These are phyloP conservation scores for Psittacula echo DNA, from an alignment of 2,797 vertebrate genomes.

Conservation along the genomic window DNA sequence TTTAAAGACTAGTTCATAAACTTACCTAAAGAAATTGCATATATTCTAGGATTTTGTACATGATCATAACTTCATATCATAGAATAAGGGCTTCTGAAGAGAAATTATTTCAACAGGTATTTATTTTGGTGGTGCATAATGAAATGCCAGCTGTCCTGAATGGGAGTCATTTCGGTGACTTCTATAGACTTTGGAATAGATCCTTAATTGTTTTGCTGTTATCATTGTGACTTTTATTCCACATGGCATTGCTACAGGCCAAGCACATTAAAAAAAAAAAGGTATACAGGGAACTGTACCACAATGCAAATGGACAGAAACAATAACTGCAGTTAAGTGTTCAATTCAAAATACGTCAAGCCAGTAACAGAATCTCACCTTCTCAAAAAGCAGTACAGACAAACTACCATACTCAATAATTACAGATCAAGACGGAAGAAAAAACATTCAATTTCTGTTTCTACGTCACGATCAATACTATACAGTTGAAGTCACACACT, in stretches of 20 bases:
- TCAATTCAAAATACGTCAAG: background rate
- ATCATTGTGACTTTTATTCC: background rate
- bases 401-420: background rate
- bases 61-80: background rate
- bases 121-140: background rate
- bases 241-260: rapidly evolving
- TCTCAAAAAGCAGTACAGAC: background rate
- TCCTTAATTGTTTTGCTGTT: background rate
- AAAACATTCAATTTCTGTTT: background rate
- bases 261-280: background rate
- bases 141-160: background rate
- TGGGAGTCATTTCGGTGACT: background rate
- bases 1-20: background rate
- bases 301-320: background rate
- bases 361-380: background rate
- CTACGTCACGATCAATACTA: background rate
- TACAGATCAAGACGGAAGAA: background rate
- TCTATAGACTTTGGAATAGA: background rate
- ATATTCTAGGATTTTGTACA: background rate
- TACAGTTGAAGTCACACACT: background rate
- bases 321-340: background rate
- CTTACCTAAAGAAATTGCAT: background rate
- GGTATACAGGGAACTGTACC: background rate
- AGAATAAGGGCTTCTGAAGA: background rate
- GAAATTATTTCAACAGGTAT: background rate